A percentile compares a stretch with the other conserved stretches of the same genome.
Conservation (phyloP, 2,888 invertebrate species). For the Galeruca laticollis region DNA sequence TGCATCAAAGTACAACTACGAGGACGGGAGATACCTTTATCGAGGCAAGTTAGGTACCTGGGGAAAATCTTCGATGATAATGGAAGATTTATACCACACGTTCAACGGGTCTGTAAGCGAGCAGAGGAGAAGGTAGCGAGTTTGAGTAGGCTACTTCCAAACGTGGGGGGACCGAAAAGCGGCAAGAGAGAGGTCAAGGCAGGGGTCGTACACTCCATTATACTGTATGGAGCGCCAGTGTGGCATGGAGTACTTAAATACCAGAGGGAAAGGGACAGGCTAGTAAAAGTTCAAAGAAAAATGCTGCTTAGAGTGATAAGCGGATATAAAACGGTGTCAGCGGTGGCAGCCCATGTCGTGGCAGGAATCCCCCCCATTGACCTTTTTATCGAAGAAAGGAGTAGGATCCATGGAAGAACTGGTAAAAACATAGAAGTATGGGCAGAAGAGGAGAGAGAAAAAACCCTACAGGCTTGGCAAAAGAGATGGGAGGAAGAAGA, state of each 20-base stretch:
- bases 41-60: neutral
- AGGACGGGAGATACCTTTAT: neutral
- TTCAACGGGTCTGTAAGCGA: no score
- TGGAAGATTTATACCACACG: no score
- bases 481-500: no score
- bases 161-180: neutral
- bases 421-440: no score
- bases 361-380: constrained; percentile 3
- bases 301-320: neutral
- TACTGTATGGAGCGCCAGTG: neutral
- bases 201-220: neutral
- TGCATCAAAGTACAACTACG: neutral
- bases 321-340: neutral
- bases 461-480: no score
- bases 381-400: neutral
- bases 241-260: neutral
- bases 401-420: no score
- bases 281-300: neutral
- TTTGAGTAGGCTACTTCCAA: constrained; percentile 6
- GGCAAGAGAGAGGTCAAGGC: neutral
- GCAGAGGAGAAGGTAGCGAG: no score
- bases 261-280: neutral
- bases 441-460: no score
- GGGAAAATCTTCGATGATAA: no score
- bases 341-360: no score